Conservation (phyloP, 2,113 vertebrate genomes). For the Pogonocichla stellata region DNA sequence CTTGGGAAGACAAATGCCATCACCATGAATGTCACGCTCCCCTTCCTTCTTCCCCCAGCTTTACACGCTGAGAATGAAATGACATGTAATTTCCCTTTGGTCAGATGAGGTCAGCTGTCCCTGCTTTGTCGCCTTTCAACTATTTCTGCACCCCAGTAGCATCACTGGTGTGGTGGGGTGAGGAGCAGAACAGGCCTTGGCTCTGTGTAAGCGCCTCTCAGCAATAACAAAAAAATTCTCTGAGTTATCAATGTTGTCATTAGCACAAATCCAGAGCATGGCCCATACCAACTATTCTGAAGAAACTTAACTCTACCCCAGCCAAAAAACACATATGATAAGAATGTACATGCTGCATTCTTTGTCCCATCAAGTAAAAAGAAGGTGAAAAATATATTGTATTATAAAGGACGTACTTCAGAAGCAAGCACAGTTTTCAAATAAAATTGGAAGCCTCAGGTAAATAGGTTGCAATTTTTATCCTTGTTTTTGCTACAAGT, state of each 20-base stretch:
- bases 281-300: neutral
- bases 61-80: neutral
- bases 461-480: neutral
- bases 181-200: neutral
- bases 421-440: neutral
- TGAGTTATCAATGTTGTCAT: neutral
- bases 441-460: neutral
- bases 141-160: neutral
- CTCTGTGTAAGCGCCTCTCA: neutral
- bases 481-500: neutral
- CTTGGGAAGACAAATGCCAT: neutral
- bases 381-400: neutral
- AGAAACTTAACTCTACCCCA: neutral
- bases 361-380: neutral
- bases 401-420: neutral
- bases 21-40: rapidly evolving
- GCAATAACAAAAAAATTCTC: neutral
- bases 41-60: neutral
- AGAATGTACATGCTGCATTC: neutral
- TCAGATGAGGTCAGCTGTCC: neutral
- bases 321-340: neutral
- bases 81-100: neutral
- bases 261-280: neutral
- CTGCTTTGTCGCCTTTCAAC: neutral
- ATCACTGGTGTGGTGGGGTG: neutral